Base-by-base conservation (phyloP, 2,113 vertebrate genomes). In the Hippoglossus stenolepis region DNA sequence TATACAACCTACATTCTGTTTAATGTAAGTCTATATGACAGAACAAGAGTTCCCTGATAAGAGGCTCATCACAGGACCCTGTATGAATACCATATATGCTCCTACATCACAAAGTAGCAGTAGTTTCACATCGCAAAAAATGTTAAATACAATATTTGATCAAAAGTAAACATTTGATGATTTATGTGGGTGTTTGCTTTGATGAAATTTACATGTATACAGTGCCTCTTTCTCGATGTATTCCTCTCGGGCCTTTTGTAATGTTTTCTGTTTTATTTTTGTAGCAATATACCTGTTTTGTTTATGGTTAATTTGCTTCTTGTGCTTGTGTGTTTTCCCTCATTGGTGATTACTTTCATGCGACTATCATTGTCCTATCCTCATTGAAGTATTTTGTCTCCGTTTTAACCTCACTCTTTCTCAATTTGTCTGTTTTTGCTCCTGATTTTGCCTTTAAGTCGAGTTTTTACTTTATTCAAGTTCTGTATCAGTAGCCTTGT, bases 1-100 rank as follows among this genome's bases (percentile, higher is more conserved):
- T 69, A 68, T 15, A 59, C 40, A 77, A 45, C 69, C 72, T 77
- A 70, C 51, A 78, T 77, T 66, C 23, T 14, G 49, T 9, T 72
- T 64, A 65, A 68, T 31, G 66, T n/a, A 57, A 66, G 57, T 35
- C 17, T 62, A 4, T 49, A 73, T 13, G 56, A 58, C 40, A 61
- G 31, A 31, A 57, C 49, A 56, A 64, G 65, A 60, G 40, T 21
- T 60, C 38, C 75, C 40, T 63, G 60, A 64, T 56, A 63, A 59
- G 59, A 51, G 73, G 51, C 28, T 63, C 56, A 53, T 62, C 58
- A 45, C 53, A 45, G 15, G 14, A 3, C 5, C 12, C 35, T 54
- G 24, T 14, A 35, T 23, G 31, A 47, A 18, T 17, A 35, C 28
- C 28, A 20, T 12, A 18, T 60, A 11, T 38, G 17, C 53, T 51